These are phyloP conservation scores for Otolemur crassicaudatus DNA, from an alignment of 2,797 vertebrate genomes.

Conservation along the genomic window DNA sequence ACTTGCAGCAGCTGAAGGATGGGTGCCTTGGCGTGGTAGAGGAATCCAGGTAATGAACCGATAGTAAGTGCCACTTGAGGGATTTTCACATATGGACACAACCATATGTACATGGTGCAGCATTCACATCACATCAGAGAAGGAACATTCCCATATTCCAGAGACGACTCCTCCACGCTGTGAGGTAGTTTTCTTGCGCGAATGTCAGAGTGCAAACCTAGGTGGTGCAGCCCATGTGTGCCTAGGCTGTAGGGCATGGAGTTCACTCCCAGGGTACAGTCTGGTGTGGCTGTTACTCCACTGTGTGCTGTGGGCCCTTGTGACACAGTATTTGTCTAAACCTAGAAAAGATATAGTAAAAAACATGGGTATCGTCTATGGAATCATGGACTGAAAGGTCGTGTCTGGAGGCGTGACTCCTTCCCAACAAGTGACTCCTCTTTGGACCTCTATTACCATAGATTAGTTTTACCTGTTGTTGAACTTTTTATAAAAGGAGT, in stretches of 20 bases:
- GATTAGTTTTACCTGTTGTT: background rate
- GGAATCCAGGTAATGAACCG: background rate
- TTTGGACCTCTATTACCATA: background rate
- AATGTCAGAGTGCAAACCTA: too few species aligned
- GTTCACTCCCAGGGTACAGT: background rate
- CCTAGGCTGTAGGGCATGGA: background rate
- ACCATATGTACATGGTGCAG: background rate
- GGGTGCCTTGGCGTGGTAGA: background rate
- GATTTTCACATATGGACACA: background rate
- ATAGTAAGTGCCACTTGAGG: background rate
- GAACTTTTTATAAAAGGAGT: background rate
- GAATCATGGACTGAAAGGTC: background rate
- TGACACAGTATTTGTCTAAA: background rate
- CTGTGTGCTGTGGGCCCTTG: background rate
- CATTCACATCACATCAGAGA: rapidly evolving
- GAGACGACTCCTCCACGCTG: background rate
- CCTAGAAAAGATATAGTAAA: background rate
- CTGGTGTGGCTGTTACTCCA: background rate
- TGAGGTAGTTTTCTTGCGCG: too few species aligned
- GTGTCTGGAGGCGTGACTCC: background rate
- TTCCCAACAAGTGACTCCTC: background rate
- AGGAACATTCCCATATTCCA: background rate
- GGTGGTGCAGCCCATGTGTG: rapidly evolving
- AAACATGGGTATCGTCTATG: background rate
- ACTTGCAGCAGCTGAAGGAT: too few species aligned